Conservation (phyloP, 2,113 vertebrate genomes). For the Hemibagrus wyckioides region DNA sequence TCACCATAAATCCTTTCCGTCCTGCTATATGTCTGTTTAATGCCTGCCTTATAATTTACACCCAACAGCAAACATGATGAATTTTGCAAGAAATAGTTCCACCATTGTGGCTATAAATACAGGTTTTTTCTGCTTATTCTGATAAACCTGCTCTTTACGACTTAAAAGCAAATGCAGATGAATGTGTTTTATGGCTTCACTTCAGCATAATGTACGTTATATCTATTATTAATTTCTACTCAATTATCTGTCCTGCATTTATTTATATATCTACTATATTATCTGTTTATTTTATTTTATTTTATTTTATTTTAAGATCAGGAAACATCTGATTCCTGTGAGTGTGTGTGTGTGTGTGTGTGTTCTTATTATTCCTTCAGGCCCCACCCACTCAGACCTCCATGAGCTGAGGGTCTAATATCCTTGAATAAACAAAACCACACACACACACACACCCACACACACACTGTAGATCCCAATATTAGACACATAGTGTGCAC, state of each 20-base stretch:
- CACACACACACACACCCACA: not conserved
- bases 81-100: not conserved
- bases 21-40: not conserved
- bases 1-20: not conserved
- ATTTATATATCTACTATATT: not conserved
- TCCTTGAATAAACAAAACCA: not conserved
- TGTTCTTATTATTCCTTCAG: no score
- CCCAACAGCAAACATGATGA: not conserved
- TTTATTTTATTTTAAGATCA: not conserved
- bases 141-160: not conserved
- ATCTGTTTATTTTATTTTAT: not conserved
- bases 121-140: constrained; percentile 2
- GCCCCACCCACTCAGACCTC: not conserved
- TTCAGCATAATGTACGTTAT: not conserved
- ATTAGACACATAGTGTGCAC: not conserved
- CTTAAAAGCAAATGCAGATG: not conserved
- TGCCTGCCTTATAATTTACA: not conserved
- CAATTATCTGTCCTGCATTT: not conserved
- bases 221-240: not conserved
- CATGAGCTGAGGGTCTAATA: not conserved
- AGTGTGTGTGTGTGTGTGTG: no score
- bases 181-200: not conserved
- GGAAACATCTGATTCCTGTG: constrained; percentile 10
- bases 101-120: not conserved
- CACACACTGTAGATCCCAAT: not conserved